phyloP scores from a whole-genome alignment of 2,888 invertebrate genomes.

The Ophion costatus region DNA sequence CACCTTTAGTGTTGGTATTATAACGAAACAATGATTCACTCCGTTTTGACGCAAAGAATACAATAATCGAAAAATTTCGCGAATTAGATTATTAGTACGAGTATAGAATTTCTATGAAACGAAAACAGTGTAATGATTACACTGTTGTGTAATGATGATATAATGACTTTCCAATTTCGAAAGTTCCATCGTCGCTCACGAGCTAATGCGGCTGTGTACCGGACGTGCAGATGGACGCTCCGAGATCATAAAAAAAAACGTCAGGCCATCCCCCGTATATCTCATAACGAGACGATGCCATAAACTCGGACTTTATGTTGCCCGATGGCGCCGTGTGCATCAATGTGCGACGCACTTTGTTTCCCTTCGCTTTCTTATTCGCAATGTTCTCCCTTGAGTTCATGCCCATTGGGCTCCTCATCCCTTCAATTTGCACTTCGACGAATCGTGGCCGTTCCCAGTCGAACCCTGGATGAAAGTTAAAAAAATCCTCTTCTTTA shows the following conservation, averaged over 20 bases:
- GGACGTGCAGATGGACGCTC: slow-evolving; percentile 35
- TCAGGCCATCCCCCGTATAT: slow-evolving; percentile 54
- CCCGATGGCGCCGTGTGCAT: slow-evolving; percentile 44
- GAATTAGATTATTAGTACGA: slow-evolving; percentile 34
- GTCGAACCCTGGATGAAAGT: neutral
- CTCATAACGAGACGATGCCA: slow-evolving; percentile 60
- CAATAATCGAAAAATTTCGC: neutral
- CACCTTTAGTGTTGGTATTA: too few relatives aligned
- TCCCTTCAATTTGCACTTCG: slow-evolving; percentile 44
- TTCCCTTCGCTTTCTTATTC: neutral
- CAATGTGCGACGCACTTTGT: slow-evolving; percentile 19
- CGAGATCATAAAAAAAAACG: slow-evolving; percentile 57
- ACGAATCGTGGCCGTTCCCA: neutral
- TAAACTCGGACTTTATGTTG: slow-evolving; percentile 54
- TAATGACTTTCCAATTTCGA: slow-evolving; percentile 34
- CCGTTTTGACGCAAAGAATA: slow-evolving; percentile 18
- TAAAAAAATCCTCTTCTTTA: neutral
- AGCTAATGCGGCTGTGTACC: slow-evolving; percentile 50
- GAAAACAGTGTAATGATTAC: slow-evolving; percentile 39
- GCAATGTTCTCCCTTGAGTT: slow-evolving; percentile 24
- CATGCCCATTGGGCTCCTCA: slow-evolving; percentile 52
- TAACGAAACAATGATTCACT: neutral
- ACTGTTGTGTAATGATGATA: too few relatives aligned
- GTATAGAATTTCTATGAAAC: slow-evolving; percentile 1
- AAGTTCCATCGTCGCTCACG: slow-evolving; percentile 54